A percentile compares a stretch with the other conserved stretches of the same genome.
phyloP scores from a whole-genome alignment of 2,113 vertebrate species.

The Oryctolagus cuniculus region mOryCun1.1 NC_091445.1:58886501-58887000 shows the following conservation, averaged over 20 bases:
- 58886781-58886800: not conserved
- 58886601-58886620: not conserved
- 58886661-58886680: not conserved
- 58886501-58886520: too few relatives aligned
- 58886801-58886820: not conserved
- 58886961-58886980: too few relatives aligned
- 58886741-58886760: not conserved
- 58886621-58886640: not conserved
- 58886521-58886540: too few relatives aligned
- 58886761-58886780: not conserved
- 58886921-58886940: too few relatives aligned
- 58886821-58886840: not conserved
- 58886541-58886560: too few relatives aligned
- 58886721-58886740: not conserved
- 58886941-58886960: too few relatives aligned
- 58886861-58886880: too few relatives aligned
- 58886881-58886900: too few relatives aligned
- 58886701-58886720: not conserved
- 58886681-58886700: accelerated
- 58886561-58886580: too few relatives aligned
- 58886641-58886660: not conserved
- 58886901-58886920: too few relatives aligned
- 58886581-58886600: not conserved
- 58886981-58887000: too few relatives aligned
- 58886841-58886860: too few relatives aligned